Evolutionary conservation across 2,888 invertebrate species (phyloP), one percentile per base, ranked within the genome.

Genomic region (Tanytarsus gracilentus): DNA sequence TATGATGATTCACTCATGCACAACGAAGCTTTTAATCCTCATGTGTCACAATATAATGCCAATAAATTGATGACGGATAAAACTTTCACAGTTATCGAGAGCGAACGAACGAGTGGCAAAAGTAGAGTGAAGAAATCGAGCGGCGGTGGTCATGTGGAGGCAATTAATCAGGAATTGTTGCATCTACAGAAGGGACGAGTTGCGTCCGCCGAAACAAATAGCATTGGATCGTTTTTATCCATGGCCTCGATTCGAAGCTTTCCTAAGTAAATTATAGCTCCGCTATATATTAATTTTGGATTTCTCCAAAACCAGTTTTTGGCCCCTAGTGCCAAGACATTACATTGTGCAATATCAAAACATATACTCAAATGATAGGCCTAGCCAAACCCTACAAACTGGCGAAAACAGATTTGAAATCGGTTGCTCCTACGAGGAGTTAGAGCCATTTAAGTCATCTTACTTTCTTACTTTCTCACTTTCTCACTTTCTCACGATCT

Each of bases 241-340:
- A 90, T 90, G 89, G 88, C 88, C 21, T 88, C 89, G 2, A 84
- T 89, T 8, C 86, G 84, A 67, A 83, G 86, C n/a, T 91, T 90
- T 67, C 90, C 90, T 1, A 84, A 84, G 79, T 83, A 69, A 66
- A 21, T 11, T 4, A 1, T 65, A 62, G 29, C 33, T 29, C 11
- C 29, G n/a, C 16, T 60, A 25, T 7, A 27, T 55, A 3, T 16
- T 33, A 14, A 52, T 21, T 5, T 30, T 14, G 29, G 50, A 23
- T 30, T 48, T 23, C 5, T 8, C 9, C 2, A 2, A 27, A 59
- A 25, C 21, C 52, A 16, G 44, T 44, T 23, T 21, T 60, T 44
- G n/a, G n/a, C n/a, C n/a, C n/a, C n/a, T n/a, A n/a, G n/a, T n/a
- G n/a, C n/a, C n/a, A n/a, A n/a, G n/a, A n/a, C n/a, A n/a, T n/a